Evolutionary conservation across 2,113 vertebrate species (phyloP).

Genomic region (Sphyrna mokarran): DNA sequence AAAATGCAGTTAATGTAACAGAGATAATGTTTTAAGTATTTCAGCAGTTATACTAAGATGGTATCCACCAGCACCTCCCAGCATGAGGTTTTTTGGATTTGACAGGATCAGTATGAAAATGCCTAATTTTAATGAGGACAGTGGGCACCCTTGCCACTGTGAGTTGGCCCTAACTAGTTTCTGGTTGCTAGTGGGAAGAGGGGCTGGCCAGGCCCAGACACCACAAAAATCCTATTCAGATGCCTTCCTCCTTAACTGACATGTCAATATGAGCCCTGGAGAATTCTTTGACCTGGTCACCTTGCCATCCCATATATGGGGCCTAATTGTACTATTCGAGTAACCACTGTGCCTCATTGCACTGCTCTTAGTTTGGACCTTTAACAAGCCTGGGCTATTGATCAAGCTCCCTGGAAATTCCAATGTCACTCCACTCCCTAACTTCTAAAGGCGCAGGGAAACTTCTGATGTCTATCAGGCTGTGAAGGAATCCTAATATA

Average conservation of each 20-base stretch:
- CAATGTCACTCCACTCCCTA: not conserved
- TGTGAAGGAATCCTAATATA: not conserved
- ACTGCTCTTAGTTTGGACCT: not conserved
- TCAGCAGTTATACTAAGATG: not conserved
- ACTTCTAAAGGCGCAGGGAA: not conserved
- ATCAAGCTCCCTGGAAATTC: too few species aligned
- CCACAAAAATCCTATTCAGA: not conserved
- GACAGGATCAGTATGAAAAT: not conserved
- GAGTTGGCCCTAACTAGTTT: not conserved
- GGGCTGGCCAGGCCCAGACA: not conserved
- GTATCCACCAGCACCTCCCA: not conserved
- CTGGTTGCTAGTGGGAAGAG: not conserved
- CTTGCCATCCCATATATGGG: not conserved
- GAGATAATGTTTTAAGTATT: not conserved
- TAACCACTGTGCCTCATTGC: not conserved
- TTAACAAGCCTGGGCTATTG: not conserved
- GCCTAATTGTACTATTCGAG: not conserved
- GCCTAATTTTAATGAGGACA: not conserved
- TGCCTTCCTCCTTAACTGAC: not conserved
- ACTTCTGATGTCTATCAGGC: not conserved
- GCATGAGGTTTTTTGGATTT: not conserved
- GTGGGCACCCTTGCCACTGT: not conserved
- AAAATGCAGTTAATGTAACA: not conserved
- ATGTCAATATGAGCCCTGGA: not conserved
- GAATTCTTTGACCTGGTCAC: not conserved